phyloP scores from a whole-genome alignment of 2,797 vertebrate species.

The Enteromius thamalakanensis region DNA sequence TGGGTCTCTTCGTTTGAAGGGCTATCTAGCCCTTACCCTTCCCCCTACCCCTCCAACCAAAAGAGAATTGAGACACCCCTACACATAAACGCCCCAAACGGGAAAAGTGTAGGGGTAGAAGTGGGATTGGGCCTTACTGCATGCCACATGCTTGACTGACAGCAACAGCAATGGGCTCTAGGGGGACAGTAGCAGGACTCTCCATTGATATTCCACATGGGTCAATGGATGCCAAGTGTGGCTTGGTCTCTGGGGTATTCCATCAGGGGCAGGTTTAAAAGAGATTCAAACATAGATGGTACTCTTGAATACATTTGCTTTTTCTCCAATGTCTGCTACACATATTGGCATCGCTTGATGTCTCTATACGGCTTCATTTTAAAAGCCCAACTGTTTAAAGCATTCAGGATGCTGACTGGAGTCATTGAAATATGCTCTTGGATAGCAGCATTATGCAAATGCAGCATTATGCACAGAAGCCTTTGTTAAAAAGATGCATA shows the following conservation, averaged over 20 bases:
- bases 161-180: constrained; percentile 3
- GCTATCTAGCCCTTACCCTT: too few species aligned
- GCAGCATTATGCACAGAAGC: background rate
- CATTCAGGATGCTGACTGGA: constrained; percentile 8
- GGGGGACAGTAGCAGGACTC: constrained; percentile 13
- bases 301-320: constrained; percentile 9
- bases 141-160: constrained; percentile 47
- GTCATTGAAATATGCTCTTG: background rate
- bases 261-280: constrained; percentile 19
- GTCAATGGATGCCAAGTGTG: background rate
- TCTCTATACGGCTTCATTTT: background rate
- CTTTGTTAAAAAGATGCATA: constrained; percentile 20
- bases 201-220: constrained; percentile 49
- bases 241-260: constrained; percentile 19
- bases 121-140: background rate
- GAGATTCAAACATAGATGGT: background rate
- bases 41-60: too few species aligned
- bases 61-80: too few species aligned
- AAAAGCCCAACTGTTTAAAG: constrained; percentile 15
- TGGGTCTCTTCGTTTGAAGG: too few species aligned
- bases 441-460: constrained; percentile 27
- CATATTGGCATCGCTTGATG: background rate
- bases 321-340: background rate
- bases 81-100: too few species aligned
- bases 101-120: too few species aligned